Evolutionary conservation across 2,113 vertebrate genomes (phyloP).

Genomic region (Phylloscopus trochiloides): DNA sequence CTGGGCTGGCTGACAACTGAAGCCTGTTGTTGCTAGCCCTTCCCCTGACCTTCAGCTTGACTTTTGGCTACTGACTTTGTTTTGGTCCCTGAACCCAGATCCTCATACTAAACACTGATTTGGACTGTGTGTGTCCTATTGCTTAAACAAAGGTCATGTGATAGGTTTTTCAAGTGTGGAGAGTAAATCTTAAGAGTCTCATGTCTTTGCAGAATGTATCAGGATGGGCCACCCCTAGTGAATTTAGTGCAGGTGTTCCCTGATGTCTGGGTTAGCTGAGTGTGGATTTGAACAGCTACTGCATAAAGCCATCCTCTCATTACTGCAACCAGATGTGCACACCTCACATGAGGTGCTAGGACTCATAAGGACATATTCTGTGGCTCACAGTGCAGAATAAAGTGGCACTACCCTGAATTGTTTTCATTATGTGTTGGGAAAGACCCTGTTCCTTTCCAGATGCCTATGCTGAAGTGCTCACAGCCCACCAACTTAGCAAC

Average conservation of each 20-base stretch:
- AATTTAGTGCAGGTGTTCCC: neutral
- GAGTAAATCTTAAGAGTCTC: neutral
- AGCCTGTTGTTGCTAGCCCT: constrained; percentile 7
- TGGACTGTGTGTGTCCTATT: neutral
- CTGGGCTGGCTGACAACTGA: constrained; percentile 21
- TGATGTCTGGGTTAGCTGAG: neutral
- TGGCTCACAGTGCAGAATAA: neutral
- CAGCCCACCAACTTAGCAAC: neutral
- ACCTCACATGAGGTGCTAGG: neutral
- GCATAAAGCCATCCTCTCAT: neutral
- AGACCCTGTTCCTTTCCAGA: constrained; percentile 6
- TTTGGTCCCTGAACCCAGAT: constrained; percentile 5
- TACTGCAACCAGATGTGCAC: neutral
- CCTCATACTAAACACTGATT: neutral
- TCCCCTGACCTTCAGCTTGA: constrained; percentile 7
- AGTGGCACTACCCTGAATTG: neutral
- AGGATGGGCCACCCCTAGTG: neutral
- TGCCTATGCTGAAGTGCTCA: neutral
- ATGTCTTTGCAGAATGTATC: neutral
- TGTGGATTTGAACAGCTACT: neutral
- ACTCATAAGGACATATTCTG: neutral
- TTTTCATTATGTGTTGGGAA: neutral
- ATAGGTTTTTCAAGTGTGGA: neutral
- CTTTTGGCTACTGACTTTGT: constrained; percentile 21
- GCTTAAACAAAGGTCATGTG: neutral